Base-by-base conservation (phyloP, 1,140 invertebrate species). In the Alviniconcha marisindica region DNA sequence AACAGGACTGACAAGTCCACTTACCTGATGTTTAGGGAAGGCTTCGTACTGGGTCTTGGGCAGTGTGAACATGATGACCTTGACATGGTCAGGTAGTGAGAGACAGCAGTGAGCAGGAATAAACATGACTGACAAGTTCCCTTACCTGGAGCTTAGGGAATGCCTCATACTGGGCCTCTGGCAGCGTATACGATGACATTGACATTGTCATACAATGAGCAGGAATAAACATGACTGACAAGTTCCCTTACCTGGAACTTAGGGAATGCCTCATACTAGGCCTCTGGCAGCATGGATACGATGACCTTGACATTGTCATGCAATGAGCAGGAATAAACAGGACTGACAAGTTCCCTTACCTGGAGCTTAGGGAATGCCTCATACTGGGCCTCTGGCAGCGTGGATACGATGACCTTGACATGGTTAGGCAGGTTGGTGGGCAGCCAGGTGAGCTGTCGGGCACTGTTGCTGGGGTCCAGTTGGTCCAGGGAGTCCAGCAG, bases 391-490 rank as follows among this genome's bases (percentile, higher is more conserved):
- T 92, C 90, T 1, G 90, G 88, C 66, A 92, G 83, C 2, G 91
- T 91, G 1, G 92, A 92, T 14, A 98, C 95, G n/a, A 99, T 96
- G 86, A 99, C 96, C 78, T 90, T 89, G 0, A 91, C 90, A 84
- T 89, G 83, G 5, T 38, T 24, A 24, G 89, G 87, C 2, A 92
- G 83, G 28, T 84, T 77, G 15, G 36, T 73, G 28, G 88, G 88
- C 60, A 91, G 56, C 91, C 89, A 91, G 56, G 82, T 82, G 7
- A 90, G 77, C 31, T 88, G 82, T 48, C 87, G 81, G 1, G 88
- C 88, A 74, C 85, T 82, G 54, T 86, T 76, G 44, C 82, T 73
- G 0, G 85, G 73, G 74, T 89, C 86, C 2, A 91, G 69, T 63
- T 91, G 90, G 76, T 91, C 91, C 28, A 91, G 80, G 0, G 90